A percentile compares a stretch with the other conserved stretches of the same genome.
Conservation (phyloP, 2,888 invertebrate genomes). For the Nematopogon swammerdamellus region DNA sequence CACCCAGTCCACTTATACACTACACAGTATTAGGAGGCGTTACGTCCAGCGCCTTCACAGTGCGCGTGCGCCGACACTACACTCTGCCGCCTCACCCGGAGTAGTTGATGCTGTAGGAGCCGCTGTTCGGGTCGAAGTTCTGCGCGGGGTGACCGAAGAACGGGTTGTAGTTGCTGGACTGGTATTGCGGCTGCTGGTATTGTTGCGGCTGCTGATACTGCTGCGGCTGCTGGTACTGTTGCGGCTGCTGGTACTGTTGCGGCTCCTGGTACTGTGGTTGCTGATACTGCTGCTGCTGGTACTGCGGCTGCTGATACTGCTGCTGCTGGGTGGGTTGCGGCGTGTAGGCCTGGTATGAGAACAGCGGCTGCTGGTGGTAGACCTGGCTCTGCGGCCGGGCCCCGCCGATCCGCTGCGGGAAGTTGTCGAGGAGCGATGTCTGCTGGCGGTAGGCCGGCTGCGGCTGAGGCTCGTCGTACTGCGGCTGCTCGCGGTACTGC, state of each 20-base stretch:
- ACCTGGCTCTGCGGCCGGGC: conserved; percentile 34
- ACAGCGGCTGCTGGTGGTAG: conserved; percentile 41
- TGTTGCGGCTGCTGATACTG: conserved; percentile 23
- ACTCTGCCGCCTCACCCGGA: conserved; percentile 55
- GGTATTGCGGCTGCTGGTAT: conserved; percentile 24
- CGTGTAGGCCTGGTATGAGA: conserved; percentile 37
- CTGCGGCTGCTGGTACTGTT: conserved; percentile 20
- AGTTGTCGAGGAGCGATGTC: conserved; percentile 24
- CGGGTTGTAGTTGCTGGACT: conserved; percentile 33
- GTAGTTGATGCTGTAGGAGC: conserved; percentile 77
- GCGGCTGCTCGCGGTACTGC: conserved; percentile 22
- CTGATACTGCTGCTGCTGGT: conserved; percentile 24
- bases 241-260: conserved; percentile 21
- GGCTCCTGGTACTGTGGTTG: conserved; percentile 18
- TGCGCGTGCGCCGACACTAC: no score
- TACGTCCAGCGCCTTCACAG: no score
- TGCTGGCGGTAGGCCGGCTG: conserved; percentile 14
- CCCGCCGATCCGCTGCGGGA: conserved; percentile 23
- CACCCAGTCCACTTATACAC: no score
- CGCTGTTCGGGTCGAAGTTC: conserved; percentile 69
- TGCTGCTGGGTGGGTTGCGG: conserved; percentile 30
- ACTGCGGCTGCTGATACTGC: conserved; percentile 25
- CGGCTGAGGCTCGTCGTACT: conserved; percentile 20
- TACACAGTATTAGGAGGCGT: no score
- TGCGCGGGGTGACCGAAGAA: conserved; percentile 68